Base-by-base conservation (phyloP, 2,113 vertebrate genomes). In the Tachuris rubrigastra region DNA sequence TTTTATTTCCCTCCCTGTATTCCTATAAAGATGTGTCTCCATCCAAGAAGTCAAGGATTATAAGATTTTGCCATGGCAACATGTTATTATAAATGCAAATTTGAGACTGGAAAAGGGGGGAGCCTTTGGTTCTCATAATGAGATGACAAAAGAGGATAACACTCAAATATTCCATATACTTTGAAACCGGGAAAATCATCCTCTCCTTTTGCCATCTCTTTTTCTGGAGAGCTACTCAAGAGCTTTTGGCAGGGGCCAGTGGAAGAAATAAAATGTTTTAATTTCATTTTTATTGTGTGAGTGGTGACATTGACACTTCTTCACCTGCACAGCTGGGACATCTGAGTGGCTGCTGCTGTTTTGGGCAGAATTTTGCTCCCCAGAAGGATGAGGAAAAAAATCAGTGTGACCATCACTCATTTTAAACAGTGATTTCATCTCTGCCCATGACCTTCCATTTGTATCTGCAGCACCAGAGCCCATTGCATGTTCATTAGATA, bases 41-140 rank as follows among this genome's bases (percentile, higher is more conserved):
- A 73, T 60, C 84, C 94, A 63, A 85, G 68, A 93, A 94, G 68
- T 78, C 76, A 84, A 46, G 85, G 94, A 91, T 85, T 55, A 68
- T 94, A 96, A 89, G 91, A 62, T 87, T 96, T 96, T 2, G 11
- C 95, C 93, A 96, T 95, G 95, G 95, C 91, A 97, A 97, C 95
- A 33, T 25, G 30, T 78, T 50, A 89, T 95, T 96, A 96, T 67
- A 87, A 96, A 97, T 97, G 95, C 94, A 96, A 93, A 95, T 94
- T 67, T 49, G 3, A 20, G 84, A 18, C 28, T 69, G 86, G 66
- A 16, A 58, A 93, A 69, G 67, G 82, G 30, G 80, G 37, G 73
- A 73, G 81, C 60, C 82, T 94, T 92, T 85, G 92, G 87, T 91
- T 86, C 89, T 90, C 78, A 71, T 91, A 66, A 95, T 87, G 93